Conservation (phyloP, 2,888 invertebrate species). For the Thalpophila matura region DNA sequence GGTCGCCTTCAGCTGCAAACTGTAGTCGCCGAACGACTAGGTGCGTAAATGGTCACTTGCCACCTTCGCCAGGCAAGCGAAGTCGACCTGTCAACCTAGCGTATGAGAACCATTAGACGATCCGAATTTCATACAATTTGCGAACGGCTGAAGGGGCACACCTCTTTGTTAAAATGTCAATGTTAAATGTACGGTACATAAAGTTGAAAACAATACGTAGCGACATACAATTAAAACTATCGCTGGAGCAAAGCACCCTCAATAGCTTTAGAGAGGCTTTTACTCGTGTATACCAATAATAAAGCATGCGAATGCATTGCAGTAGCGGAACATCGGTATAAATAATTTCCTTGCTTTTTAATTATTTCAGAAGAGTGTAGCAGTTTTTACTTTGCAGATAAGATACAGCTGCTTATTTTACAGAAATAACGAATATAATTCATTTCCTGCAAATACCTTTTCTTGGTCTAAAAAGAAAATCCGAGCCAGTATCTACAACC, state of each 20-base stretch:
- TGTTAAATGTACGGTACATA: not conserved
- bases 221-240: conserved; percentile 22
- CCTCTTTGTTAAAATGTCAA: too few relatives aligned
- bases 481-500: conserved; percentile 15
- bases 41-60: too few relatives aligned
- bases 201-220: not conserved
- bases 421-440: conserved; percentile 25
- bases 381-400: not conserved
- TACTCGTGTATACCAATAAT: conserved; percentile 12
- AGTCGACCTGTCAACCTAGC: too few relatives aligned
- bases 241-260: not conserved
- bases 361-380: conserved; percentile 1
- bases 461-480: conserved; percentile 14
- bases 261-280: conserved; percentile 11
- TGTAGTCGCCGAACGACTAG: too few relatives aligned
- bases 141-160: too few relatives aligned
- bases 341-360: not conserved
- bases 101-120: too few relatives aligned
- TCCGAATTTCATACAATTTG: too few relatives aligned
- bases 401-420: not conserved
- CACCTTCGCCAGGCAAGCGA: too few relatives aligned
- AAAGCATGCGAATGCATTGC: conserved; percentile 1
- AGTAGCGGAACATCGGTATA: conserved; percentile 23
- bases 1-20: too few relatives aligned
- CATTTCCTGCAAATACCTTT: conserved; percentile 16